phyloP scores from a whole-genome alignment of 1,140 invertebrate species.

The Pseudomyrmex sp. region DNA sequence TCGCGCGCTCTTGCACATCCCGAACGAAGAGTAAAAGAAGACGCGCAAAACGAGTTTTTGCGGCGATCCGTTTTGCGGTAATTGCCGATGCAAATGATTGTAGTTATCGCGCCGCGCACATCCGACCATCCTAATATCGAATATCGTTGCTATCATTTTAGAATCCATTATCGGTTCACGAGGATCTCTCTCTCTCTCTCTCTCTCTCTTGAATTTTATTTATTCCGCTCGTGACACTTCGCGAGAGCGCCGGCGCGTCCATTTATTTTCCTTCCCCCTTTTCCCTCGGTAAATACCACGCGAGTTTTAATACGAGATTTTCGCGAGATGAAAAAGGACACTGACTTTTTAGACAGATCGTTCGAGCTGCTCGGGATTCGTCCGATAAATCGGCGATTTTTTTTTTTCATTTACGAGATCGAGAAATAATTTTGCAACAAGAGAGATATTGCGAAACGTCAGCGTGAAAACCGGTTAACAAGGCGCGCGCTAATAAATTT shows the following conservation, averaged over 20 bases:
- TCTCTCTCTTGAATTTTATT: conserved; percentile 8
- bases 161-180: conserved; percentile 30
- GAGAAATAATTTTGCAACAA: too few species aligned
- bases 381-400: too few species aligned
- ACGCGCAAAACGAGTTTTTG: conserved; percentile 70
- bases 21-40: conserved; percentile 11
- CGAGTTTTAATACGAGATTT: neutral
- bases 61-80: conserved; percentile 67
- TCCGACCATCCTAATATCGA: conserved; percentile 39
- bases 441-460: too few species aligned
- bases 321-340: neutral
- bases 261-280: neutral
- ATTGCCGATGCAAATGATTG: conserved; percentile 71
- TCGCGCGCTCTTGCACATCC: conserved; percentile 17
- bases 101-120: conserved; percentile 47
- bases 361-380: too few species aligned
- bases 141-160: conserved; percentile 42
- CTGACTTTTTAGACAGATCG: too few species aligned
- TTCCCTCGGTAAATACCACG: neutral
- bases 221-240: conserved; percentile 36
- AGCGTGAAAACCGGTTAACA: too few species aligned
- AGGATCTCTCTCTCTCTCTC: neutral
- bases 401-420: too few species aligned
- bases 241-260: conserved; percentile 13
- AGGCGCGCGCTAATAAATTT: too few species aligned